phyloP scores from a whole-genome alignment of 2,797 vertebrate genomes.

The Lacerta bilineata region DNA sequence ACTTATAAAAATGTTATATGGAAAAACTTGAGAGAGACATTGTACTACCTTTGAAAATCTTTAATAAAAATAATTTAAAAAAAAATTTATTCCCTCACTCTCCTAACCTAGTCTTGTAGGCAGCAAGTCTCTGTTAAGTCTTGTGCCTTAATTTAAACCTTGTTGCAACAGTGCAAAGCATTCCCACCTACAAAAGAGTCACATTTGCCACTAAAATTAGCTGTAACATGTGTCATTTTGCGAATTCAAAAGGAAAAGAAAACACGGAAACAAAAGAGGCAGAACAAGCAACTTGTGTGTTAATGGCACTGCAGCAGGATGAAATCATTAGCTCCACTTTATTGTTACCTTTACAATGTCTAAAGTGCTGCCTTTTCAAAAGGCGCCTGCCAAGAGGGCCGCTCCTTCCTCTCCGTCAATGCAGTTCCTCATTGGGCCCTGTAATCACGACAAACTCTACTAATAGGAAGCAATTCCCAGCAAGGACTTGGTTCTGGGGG shows the following conservation, averaged over 20 bases:
- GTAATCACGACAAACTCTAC: not conserved
- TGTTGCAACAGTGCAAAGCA: rapidly evolving
- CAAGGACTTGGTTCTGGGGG: not conserved
- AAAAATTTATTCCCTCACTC: not conserved
- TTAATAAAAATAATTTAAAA: no score
- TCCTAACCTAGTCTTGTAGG: not conserved
- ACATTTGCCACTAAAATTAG: conserved; percentile 25
- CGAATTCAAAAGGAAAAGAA: conserved; percentile 22
- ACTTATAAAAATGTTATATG: no score
- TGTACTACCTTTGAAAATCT: no score
- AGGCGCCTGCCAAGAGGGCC: not conserved
- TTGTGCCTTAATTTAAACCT: not conserved
- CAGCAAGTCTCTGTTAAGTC: conserved; percentile 8
- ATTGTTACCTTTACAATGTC: not conserved
- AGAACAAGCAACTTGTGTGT: not conserved
- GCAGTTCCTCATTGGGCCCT: not conserved
- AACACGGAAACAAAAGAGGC: conserved; percentile 1
- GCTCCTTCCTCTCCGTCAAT: rapidly evolving
- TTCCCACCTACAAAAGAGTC: not conserved
- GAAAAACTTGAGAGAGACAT: no score
- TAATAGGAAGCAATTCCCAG: conserved; percentile 2
- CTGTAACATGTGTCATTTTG: rapidly evolving
- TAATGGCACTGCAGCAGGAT: not conserved
- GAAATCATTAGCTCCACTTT: not conserved
- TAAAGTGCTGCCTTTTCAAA: not conserved